A percentile compares a stretch with the other conserved stretches of the same genome.
Evolutionary conservation across 2,888 invertebrate species (phyloP).

Genomic region (Parasteatoda lunata): DNA sequence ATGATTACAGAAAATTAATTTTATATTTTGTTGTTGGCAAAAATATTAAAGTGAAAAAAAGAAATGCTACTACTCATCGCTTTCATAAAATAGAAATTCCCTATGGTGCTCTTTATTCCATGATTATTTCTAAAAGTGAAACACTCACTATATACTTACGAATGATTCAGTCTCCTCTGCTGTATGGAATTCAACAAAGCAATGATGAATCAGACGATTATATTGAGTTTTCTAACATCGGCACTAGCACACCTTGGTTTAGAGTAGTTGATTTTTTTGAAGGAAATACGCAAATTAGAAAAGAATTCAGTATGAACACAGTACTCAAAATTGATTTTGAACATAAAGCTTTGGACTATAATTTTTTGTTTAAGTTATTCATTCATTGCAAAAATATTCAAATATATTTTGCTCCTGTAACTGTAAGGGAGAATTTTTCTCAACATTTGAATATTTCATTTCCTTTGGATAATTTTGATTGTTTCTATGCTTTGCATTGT

Average conservation of each 20-base stretch:
- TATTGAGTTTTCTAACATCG: constrained; percentile 21
- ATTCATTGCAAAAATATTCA: constrained; percentile 30
- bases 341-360: constrained; percentile 1
- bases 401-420: constrained; percentile 47
- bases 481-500: constrained; percentile 58
- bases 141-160: constrained; percentile 30
- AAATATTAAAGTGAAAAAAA: constrained; percentile 9
- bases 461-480: constrained; percentile 38
- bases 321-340: constrained; percentile 49
- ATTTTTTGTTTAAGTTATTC: constrained; percentile 22
- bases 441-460: too few species aligned
- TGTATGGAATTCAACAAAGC: constrained; percentile 38
- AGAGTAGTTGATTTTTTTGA: constrained; percentile 40
- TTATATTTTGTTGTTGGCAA: constrained; percentile 59
- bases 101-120: constrained; percentile 28
- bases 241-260: constrained; percentile 11
- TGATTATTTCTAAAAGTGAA: constrained; percentile 31
- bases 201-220: constrained; percentile 27
- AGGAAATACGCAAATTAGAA: constrained; percentile 7
- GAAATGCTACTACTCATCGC: constrained; percentile 27
- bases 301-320: constrained; percentile 53
- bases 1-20: constrained; percentile 43
- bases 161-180: constrained; percentile 36
- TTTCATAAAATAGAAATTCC: constrained; percentile 35
- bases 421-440: neutral